Conservation (phyloP, 2,888 invertebrate genomes). For the Rotaria socialis region DNA sequence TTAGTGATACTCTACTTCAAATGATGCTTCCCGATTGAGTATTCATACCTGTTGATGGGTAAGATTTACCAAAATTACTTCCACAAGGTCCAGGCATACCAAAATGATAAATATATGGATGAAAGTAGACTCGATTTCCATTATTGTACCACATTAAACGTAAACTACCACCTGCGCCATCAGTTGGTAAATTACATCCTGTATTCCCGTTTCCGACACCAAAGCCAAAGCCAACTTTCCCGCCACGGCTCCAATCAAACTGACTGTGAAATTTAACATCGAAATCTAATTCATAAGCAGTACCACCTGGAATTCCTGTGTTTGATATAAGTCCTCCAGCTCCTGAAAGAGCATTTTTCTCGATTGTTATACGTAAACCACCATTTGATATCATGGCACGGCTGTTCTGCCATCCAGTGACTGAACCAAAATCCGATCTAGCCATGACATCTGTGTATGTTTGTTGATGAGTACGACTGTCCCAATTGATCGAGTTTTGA, state of each 20-base stretch:
- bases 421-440: not conserved
- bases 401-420: not conserved
- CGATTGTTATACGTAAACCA: not conserved
- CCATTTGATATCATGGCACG: conserved; percentile 21
- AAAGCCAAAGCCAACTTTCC: conserved; percentile 2
- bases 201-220: conserved; percentile 34
- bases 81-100: conserved; percentile 30
- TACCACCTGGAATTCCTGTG: not conserved
- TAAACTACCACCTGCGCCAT: conserved; percentile 24
- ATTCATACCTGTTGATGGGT: not conserved
- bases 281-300: conserved; percentile 11
- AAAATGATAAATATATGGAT: not conserved
- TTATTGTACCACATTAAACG: conserved; percentile 7
- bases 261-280: conserved; percentile 17
- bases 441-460: no score
- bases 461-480: no score
- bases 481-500: no score
- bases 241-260: conserved; percentile 34
- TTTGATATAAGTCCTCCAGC: conserved; percentile 14
- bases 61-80: not conserved
- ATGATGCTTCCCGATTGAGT: no score
- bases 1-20: no score
- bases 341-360: not conserved
- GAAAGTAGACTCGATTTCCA: not conserved
- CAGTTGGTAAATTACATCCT: conserved; percentile 15